These are phyloP conservation scores for Florisuga fusca DNA, from an alignment of 2,797 vertebrate genomes.

Conservation along the genomic window DNA sequence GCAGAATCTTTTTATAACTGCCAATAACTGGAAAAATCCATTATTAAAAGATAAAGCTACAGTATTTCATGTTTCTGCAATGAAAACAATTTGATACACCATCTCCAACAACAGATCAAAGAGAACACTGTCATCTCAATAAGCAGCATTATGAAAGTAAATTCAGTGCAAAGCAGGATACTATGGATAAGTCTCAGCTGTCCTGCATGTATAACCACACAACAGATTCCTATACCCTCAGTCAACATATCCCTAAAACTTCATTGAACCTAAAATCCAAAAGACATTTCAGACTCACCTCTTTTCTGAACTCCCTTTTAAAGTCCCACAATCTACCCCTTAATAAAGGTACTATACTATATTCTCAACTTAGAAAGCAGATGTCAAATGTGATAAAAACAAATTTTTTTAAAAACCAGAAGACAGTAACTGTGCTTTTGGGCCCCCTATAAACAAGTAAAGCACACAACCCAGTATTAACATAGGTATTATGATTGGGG, in stretches of 20 bases:
- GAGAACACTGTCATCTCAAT: background rate
- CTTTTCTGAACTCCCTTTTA: background rate
- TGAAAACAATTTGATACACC: background rate
- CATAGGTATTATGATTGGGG: fast-evolving
- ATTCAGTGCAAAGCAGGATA: background rate
- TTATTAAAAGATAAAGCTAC: background rate
- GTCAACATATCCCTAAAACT: background rate
- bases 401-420: background rate
- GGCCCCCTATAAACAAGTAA: background rate
- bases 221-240: background rate
- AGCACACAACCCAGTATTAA: background rate
- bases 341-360: background rate
- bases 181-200: background rate
- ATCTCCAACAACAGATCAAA: background rate
- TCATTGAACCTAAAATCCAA: background rate
- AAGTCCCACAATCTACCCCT: background rate
- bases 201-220: background rate
- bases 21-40: background rate
- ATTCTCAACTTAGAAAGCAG: background rate
- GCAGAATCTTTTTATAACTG: background rate
- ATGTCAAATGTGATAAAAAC: background rate
- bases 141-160: background rate
- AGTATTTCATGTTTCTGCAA: background rate
- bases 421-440: background rate
- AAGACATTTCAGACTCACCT: background rate